Evolutionary conservation across 2,113 vertebrate genomes (phyloP), one percentile per base, ranked within the genome.

Genomic region (Glareola pratincola): DNA sequence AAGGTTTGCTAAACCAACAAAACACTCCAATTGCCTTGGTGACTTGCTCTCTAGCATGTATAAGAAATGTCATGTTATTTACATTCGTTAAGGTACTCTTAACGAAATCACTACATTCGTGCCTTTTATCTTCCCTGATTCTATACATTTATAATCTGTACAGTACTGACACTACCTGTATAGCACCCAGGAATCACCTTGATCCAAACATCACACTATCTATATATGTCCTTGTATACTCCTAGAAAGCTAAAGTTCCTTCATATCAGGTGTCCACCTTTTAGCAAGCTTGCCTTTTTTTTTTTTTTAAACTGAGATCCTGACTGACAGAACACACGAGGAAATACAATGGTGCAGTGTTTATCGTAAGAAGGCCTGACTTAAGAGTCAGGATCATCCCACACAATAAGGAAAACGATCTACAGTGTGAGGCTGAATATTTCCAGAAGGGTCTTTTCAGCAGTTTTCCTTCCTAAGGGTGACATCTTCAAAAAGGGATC

Each of bases 21-120:
- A 76, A 63, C 11, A 20, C 32, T 94, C 37, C 21, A 41, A 6
- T 21, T 92, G 32, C 59, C 24, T 41, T 20, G 10, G 26, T 54
- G 78, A 69, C 37, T 67, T 27, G 27, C 45, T 85, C 15, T 71
- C 18, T 56, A 63, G 23, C 3, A 2, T 10, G 16, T 17, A 27
- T 24, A 51, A 0, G 8, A 59, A 47, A 2, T n/a, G 14, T 57
- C 32, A 12, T 1, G 1, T n/a, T 30, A 60, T 36, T 36, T 36
- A 34, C 30, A n/a, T 32, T 21, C 82, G 47, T 39, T 32, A 56
- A 64, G 22, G 41, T 59, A 43, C 26, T 59, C 36, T 78, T 62
- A 32, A 3, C 47, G 53, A 82, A 87, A 47, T 60, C 29, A 29
- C 22, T 63, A 14, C 9, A 17, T 9, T 43, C 43, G 16, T 30